These are phyloP conservation scores for Notothenia coriiceps DNA, from an alignment of 2,113 vertebrate genomes.

Conservation along the genomic window DNA sequence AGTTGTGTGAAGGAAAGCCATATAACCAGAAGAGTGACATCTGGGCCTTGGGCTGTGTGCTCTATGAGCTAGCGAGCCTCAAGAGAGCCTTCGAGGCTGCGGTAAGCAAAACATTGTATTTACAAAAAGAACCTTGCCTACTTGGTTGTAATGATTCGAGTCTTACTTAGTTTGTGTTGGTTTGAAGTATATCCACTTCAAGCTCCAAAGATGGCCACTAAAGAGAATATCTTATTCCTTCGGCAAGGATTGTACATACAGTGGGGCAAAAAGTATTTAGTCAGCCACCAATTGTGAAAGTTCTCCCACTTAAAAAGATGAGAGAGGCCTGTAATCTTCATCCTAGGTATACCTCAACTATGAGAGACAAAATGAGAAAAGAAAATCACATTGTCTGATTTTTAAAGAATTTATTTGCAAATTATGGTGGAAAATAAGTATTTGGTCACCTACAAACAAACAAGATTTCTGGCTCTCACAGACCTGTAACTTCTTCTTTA, in stretches of 20 bases:
- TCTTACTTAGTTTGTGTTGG: neutral
- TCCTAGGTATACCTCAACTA: too few species aligned
- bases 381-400: too few species aligned
- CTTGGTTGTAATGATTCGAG: neutral
- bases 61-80: conserved; percentile 96
- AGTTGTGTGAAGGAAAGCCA: conserved; percentile 98
- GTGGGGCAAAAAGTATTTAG: too few species aligned
- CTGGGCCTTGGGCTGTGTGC: conserved; percentile 97
- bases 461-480: too few species aligned
- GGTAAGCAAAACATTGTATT: conserved; percentile 79
- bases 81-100: conserved; percentile 98
- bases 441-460: too few species aligned
- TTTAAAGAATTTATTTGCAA: too few species aligned
- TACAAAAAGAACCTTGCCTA: neutral
- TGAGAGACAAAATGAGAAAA: too few species aligned
- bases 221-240: conserved; percentile 17
- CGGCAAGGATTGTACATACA: neutral
- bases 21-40: conserved; percentile 99
- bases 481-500: too few species aligned
- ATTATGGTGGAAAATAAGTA: too few species aligned
- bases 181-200: neutral
- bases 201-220: neutral
- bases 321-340: too few species aligned
- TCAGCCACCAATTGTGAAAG: too few species aligned
- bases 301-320: too few species aligned